Evolutionary conservation across 1,140 invertebrate species (phyloP), one percentile per base, ranked within the genome.

Genomic region (Asobara japonica): DNA sequence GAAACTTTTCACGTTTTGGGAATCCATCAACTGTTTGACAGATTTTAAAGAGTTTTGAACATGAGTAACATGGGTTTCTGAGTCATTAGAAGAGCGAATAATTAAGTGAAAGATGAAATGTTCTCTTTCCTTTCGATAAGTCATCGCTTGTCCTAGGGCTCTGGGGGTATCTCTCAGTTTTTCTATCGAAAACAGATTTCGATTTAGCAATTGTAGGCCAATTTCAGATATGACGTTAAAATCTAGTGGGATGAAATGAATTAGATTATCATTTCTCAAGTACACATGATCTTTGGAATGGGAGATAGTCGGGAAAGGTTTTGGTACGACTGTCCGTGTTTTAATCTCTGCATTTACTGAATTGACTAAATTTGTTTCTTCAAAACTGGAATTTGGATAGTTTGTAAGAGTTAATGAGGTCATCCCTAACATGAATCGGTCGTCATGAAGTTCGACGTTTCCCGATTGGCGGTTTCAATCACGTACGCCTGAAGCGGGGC

Each of bases 261-360:
- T 36, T 1, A 70, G 18, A 20, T 75, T 41, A 29, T 72, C 74
- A n/a, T 70, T 67, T 31, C 64, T 48, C 70, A 73, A 66, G 2
- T 41, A 33, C 8, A 72, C 11, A 2, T 18, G 5, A 45, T 75
- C 74, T 27, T 66, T 75, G 0, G 61, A 66, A n/a, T 75, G 33
- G 22, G 27, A 69, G 61, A 61, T 60, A 29, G 51, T 56, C 25
- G 31, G 56, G n/a, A 38, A 60, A 31, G 20, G 61, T 13, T 16
- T n/a, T 70, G 18, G 41, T 30, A 45, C 27, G n/a, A n/a, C 13
- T 51, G 48, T 51, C 48, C 8, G 41, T n/a, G n/a, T n/a, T 45
- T 45, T 6, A n/a, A 4, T 65, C 25, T 2, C 31, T 65, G 61
- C 4, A 8, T 30, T 30, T 38, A 18, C 41, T 22, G 4, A 1